Base-by-base conservation (phyloP, 2,888 invertebrate species). In the Erpobdella octoculata region DNA sequence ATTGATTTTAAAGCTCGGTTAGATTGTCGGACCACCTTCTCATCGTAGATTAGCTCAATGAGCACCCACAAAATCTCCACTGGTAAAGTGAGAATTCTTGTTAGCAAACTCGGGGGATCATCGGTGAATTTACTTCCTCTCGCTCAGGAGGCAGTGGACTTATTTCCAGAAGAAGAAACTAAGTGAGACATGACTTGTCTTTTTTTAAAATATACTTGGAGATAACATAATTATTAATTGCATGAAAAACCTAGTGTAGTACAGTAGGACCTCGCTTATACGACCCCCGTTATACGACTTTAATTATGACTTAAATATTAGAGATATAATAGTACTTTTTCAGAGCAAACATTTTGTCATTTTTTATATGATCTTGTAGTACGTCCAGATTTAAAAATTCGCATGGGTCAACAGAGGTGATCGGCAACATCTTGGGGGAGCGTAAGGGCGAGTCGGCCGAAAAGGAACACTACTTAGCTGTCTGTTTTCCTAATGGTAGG, bases 31-130 rank as follows among this genome's bases (percentile, higher is more conserved):
- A 1, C 25, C 33, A 3, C 28, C 2, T 2, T 18, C 28, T 8
- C 5, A 2, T 48, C 28, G 0, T 72, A 84, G 83, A 84, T 86
- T 74, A 85, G 85, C 21, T 83, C 84, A 2, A 81, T 86, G 61
- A 81, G 85, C 2, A 76, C 84, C 38, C 83, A 88, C 81, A 85
- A 86, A 74, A 84, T 85, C 72, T 78, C 80, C 12, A 87, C 87
- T 76, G 87, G 87, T 4, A 84, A 82, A 31, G 86, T 87, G 0
- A 86, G 87, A 69, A 82, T 90, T 53, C 80, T 90, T 73, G 88
- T 89, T 41, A 88, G 89, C 25, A 89, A 90, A 81, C 89, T 89
- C 4, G 89, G 89, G 8, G 89, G 89, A 4, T 88, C 89, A 5
- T 88, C 88, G 76, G 88, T 89, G 85, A 85, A 87, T 74, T 87